Evolutionary conservation across 2,888 invertebrate genomes (phyloP), one percentile per base, ranked within the genome.

Genomic region (Epiblema foenella): DNA sequence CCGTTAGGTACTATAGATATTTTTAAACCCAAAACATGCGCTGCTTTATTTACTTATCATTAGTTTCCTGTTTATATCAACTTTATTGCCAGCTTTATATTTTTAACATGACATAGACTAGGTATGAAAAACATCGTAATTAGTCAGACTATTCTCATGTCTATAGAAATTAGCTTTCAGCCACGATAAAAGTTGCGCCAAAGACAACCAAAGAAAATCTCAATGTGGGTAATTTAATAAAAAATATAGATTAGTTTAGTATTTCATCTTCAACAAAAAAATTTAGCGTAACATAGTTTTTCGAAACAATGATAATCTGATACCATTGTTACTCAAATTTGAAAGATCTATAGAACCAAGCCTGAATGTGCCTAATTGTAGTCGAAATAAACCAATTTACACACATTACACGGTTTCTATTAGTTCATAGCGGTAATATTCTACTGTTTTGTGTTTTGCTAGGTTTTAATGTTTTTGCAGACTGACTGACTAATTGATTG

Each of bases 41-140:
- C 29, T n/a, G 33, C 33, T 57, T n/a, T 64, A 54, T 57, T n/a
- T 64, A 54, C 54, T 52, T 54, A 64, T 64, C 39, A 39, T n/a
- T 18, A 63, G 64, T 54, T 64, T 64, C 64, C 64, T 64, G 64
- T 64, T 64, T 64, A n/a, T 64, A 39, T 64, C 64, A 64, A 64
- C 39, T 64, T 52, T 63, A 63, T 52, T 52, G 24, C 60, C 29
- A 54, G 64, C 52, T 54, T 52, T 54, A 63, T 64, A 64, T 20
- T 20, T 52, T 52, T 64, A 52, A 64, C 52, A 20, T 54, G 63
- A 54, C 52, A 4, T 51, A 33, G 15, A 5, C 9, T 20, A 63
- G 33, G 10, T 10, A n/a, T n/a, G 4, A 58, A 46, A 17, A 33
- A 63, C 63, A 52, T 63, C 20, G 52, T 39, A 18, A 54, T 54